A percentile compares a stretch with the other conserved stretches of the same genome.
Evolutionary conservation across 2,113 vertebrate genomes (phyloP).

Genomic region (Rhegmatorhina hoffmannsi): DNA sequence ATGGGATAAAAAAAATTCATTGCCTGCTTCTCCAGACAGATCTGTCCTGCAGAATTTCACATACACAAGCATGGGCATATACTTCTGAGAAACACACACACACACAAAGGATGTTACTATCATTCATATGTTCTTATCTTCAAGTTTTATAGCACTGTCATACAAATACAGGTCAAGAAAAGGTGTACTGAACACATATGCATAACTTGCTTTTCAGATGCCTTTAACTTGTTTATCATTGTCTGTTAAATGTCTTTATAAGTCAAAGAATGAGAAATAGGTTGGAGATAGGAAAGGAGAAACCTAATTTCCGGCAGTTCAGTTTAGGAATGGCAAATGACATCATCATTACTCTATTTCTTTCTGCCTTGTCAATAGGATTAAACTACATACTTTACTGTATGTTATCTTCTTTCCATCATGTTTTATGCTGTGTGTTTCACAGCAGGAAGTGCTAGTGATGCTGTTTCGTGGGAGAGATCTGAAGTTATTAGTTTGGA

Average conservation of each 20-base stretch:
- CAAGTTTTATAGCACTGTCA: neutral
- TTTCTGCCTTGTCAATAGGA: neutral
- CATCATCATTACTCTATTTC: neutral
- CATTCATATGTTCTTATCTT: neutral
- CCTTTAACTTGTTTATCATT: neutral
- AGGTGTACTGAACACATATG: neutral
- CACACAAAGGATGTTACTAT: neutral
- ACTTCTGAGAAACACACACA: neutral
- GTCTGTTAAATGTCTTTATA: neutral
- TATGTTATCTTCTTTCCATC: neutral
- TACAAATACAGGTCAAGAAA: neutral
- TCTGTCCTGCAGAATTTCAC: neutral
- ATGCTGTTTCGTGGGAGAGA: neutral
- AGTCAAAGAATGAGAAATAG: neutral
- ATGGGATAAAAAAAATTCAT: neutral
- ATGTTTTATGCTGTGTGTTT: neutral
- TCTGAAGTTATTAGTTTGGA: conserved; percentile 5
- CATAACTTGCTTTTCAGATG: neutral
- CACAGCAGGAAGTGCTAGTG: neutral
- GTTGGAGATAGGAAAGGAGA: neutral
- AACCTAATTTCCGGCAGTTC: neutral
- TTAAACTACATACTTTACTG: neutral
- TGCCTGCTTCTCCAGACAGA: neutral
- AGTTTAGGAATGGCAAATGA: neutral
- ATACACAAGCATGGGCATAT: neutral